Evolutionary conservation across 2,888 invertebrate genomes (phyloP).

Genomic region (Adelphocoris suturalis): DNA sequence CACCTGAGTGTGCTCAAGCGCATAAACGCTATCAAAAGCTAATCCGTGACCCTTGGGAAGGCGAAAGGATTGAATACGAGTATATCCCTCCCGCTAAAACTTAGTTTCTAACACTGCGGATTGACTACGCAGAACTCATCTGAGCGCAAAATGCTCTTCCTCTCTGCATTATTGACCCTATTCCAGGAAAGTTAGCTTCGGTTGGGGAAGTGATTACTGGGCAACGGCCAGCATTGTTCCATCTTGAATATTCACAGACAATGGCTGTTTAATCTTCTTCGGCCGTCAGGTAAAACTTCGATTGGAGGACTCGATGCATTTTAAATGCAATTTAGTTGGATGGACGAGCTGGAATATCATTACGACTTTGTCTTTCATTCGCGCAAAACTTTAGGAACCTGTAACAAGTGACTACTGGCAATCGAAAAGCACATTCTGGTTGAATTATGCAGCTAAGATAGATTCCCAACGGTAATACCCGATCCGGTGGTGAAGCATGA

Average conservation of each 20-base stretch:
- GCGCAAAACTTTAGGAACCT: too few species aligned
- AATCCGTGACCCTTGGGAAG: not conserved
- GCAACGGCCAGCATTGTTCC: constrained; percentile 25
- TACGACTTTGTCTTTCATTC: too few species aligned
- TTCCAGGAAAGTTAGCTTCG: not conserved
- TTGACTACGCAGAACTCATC: not conserved
- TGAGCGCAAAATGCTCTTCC: not conserved
- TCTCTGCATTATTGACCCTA: not conserved
- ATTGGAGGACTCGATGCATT: not conserved
- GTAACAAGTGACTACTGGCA: too few species aligned
- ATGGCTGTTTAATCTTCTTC: not conserved
- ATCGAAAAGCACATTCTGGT: too few species aligned
- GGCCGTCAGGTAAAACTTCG: not conserved
- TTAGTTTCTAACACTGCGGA: constrained; percentile 1
- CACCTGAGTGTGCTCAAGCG: not conserved
- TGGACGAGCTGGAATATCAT: too few species aligned
- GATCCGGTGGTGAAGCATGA: too few species aligned
- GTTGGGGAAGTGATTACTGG: not conserved
- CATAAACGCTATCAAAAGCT: constrained; percentile 8
- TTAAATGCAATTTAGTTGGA: too few species aligned
- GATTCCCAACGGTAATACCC: too few species aligned
- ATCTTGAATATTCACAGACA: constrained; percentile 8
- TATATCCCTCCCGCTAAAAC: not conserved
- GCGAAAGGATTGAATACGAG: not conserved
- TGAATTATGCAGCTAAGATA: too few species aligned